Evolutionary conservation across 2,797 vertebrate genomes (phyloP).

Genomic region (Xiphorhynchus erythropygius): DNA sequence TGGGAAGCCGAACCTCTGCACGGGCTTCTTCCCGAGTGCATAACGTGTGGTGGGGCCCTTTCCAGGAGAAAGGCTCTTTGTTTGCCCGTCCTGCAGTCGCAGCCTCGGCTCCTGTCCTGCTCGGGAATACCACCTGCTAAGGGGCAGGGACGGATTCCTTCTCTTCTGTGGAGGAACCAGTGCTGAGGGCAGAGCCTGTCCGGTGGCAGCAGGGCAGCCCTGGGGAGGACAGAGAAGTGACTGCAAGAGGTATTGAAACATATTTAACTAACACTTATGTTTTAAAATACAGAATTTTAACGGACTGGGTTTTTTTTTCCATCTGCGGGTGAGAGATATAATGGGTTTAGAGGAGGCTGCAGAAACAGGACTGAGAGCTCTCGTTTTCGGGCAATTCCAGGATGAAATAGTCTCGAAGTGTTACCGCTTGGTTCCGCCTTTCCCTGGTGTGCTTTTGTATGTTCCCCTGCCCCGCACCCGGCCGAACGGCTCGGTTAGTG

Average conservation of each 20-base stretch:
- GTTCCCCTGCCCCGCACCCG: not conserved
- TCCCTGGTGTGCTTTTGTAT: conserved; percentile 41
- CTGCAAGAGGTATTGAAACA: not conserved
- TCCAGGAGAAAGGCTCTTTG: not conserved
- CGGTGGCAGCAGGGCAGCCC: not conserved
- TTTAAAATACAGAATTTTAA: not conserved
- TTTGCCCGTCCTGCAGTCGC: accelerated
- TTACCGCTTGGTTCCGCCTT: not conserved
- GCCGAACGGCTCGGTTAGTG: conserved; percentile 23
- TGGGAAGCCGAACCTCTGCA: not conserved
- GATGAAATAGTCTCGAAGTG: conserved; percentile 1
- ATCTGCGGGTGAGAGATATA: not conserved
- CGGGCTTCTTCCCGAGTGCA: not conserved
- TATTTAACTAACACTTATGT: not conserved
- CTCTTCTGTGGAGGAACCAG: not conserved
- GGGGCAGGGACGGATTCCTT: not conserved
- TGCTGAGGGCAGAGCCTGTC: not conserved
- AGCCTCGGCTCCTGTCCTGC: not conserved
- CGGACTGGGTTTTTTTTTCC: not conserved
- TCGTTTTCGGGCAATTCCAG: not conserved
- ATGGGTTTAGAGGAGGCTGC: not conserved
- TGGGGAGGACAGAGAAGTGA: not conserved
- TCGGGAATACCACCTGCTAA: conserved; percentile 30
- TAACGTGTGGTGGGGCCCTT: not conserved
- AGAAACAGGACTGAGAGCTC: not conserved